Percentiles rank a stretch among this genome's conserved stretches.
phyloP scores from a whole-genome alignment of 1,140 invertebrate genomes.

The Drosophila pruinosa region DNA sequence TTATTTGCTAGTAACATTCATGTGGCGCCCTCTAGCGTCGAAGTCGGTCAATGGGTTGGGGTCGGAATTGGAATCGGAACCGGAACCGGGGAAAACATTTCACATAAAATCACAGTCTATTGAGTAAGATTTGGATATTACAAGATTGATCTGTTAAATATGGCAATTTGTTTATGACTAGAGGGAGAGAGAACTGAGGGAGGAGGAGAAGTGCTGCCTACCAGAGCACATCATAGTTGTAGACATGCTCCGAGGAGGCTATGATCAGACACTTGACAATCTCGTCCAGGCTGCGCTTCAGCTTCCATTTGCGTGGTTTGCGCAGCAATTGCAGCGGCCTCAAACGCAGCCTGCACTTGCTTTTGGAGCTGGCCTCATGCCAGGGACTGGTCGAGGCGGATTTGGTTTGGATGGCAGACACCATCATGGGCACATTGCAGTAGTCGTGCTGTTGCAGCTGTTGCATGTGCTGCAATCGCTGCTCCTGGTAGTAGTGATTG shows the following conservation, averaged over 20 bases:
- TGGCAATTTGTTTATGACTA: slow-evolving; percentile 64
- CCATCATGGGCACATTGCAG: slow-evolving; percentile 40
- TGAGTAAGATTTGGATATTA: slow-evolving; percentile 35
- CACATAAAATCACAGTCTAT: slow-evolving; percentile 53
- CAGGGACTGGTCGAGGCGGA: slow-evolving; percentile 58
- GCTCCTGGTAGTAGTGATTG: slow-evolving; percentile 76
- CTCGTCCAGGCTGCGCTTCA: slow-evolving; percentile 59
- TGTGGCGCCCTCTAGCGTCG: slow-evolving; percentile 24
- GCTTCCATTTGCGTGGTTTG: slow-evolving; percentile 60
- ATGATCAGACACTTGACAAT: slow-evolving; percentile 68
- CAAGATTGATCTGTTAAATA: slow-evolving; percentile 27
- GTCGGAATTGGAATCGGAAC: not conserved
- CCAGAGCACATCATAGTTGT: slow-evolving; percentile 70
- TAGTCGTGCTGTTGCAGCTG: slow-evolving; percentile 40
- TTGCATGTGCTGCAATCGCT: slow-evolving; percentile 45
- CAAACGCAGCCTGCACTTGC: slow-evolving; percentile 35
- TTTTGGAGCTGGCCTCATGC: slow-evolving; percentile 32
- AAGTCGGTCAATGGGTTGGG: too few relatives aligned
- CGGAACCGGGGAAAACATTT: slow-evolving; percentile 10
- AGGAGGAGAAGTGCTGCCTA: slow-evolving; percentile 26
- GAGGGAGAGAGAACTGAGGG: slow-evolving; percentile 30
- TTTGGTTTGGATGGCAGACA: slow-evolving; percentile 40
- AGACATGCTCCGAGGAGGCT: slow-evolving; percentile 70
- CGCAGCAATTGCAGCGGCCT: slow-evolving; percentile 45
- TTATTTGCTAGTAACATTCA: not conserved